Conservation (phyloP, 2,113 vertebrate genomes). For the Ochotona princeps region DNA sequence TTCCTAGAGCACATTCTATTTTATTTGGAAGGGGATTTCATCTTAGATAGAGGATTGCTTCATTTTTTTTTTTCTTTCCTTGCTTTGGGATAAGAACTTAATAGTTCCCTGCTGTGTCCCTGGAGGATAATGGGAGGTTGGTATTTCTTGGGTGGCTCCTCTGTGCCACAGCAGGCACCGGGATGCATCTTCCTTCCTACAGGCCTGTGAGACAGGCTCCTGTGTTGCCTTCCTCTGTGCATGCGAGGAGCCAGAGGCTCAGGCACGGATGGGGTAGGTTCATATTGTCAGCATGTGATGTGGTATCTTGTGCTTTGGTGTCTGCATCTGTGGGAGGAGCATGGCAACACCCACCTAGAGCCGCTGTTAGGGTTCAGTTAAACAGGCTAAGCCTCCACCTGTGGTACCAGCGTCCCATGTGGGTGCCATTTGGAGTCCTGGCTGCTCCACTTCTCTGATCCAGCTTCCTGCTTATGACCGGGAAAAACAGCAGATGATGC, state of each 20-base stretch:
- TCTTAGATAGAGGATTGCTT: accelerated
- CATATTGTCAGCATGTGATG: background rate
- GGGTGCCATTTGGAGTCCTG: too few relatives aligned
- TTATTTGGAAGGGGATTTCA: background rate
- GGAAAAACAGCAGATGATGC: too few relatives aligned
- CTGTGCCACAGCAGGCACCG: background rate
- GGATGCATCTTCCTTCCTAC: too few relatives aligned
- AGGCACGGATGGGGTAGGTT: background rate
- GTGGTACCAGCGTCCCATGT: too few relatives aligned
- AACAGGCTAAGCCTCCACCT: background rate
- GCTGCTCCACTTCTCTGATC: too few relatives aligned
- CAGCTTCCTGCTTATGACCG: too few relatives aligned
- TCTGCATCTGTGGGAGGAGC: background rate
- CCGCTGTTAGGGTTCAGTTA: background rate
- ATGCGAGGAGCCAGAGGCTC: background rate
- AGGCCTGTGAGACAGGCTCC: background rate
- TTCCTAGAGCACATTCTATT: background rate
- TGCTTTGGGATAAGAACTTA: background rate
- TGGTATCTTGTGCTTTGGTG: background rate
- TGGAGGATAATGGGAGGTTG: background rate
- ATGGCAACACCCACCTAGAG: background rate
- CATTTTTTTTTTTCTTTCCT: background rate
- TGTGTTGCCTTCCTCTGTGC: background rate
- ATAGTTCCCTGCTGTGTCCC: background rate
- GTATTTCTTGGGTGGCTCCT: background rate